Evolutionary conservation across 2,888 invertebrate genomes (phyloP), one percentile per base, ranked within the genome.

Genomic region (Drosophila prolongata): DNA sequence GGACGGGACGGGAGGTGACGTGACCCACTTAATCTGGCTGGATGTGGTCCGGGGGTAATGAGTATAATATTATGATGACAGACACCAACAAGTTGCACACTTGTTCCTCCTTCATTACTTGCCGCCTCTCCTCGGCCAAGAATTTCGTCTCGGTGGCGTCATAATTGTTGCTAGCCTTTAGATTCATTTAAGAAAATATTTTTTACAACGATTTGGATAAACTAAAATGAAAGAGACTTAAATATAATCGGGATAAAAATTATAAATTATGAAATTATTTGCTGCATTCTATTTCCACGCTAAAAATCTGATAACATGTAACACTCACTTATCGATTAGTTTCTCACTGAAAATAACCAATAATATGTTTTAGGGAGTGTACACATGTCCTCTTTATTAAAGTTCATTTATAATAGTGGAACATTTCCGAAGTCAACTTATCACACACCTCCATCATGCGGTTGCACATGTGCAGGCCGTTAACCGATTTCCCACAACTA

Each of bases 41-140:
- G 53, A 49, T 53, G 46, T 42, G 37, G 19, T 46, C 55, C 56
- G 11, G 40, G 70, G 44, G 55, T 79, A 79, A 80, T 84, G 72
- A 74, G 69, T 70, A 68, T 79, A 75, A 74, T 79, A 68, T 79
- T 74, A 75, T 79, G 82, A 79, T 68, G 71, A 77, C 76, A 76
- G 56, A 54, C 56, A 44, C 73, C 71, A 72, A 71, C 69, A 65
- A 75, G 70, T 77, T 79, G 81, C 68, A 57, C 59, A 42, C 44
- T 44, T 56, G 16, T 42, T 52, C 27, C 40, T 37, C 35, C 27
- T 43, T 27, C 42, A 10, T 58, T 38, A 30, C 24, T 42, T 42
- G 14, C 11, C n/a, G 13, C 14, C 40, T 38, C n/a, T 47, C 6
- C 30, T 55, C 24, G 34, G 44, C 43, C 19, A 40, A 11, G 16